Evolutionary conservation across 2,113 vertebrate genomes (phyloP).

Genomic region (Rhinolophus sinicus): DNA sequence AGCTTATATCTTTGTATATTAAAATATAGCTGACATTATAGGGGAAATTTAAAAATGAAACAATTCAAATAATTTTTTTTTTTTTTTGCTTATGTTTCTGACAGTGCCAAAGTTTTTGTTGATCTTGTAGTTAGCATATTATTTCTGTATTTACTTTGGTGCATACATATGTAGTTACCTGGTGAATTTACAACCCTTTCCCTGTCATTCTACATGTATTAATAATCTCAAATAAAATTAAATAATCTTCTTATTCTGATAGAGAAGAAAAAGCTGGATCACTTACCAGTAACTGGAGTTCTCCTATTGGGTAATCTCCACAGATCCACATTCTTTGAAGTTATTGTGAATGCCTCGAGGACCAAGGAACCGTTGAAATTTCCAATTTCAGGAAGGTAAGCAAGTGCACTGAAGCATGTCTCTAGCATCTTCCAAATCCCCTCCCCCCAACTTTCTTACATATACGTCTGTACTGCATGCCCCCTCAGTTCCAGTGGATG

Average conservation of each 20-base stretch:
- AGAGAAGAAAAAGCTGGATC: slow-evolving; percentile 83
- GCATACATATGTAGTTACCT: not conserved
- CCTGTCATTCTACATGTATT: slow-evolving; percentile 50
- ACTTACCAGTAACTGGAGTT: slow-evolving; percentile 84
- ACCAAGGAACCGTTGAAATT: slow-evolving; percentile 79
- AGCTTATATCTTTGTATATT: slow-evolving; percentile 45
- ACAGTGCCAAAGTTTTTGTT: slow-evolving; percentile 22
- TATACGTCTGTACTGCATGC: slow-evolving; percentile 79
- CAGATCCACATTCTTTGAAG: slow-evolving; percentile 83
- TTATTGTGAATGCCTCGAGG: slow-evolving; percentile 79
- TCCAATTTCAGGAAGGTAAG: slow-evolving; percentile 81
- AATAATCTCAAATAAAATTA: slow-evolving; percentile 73
- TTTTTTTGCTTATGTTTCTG: slow-evolving; percentile 45
- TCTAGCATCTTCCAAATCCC: slow-evolving; percentile 73
- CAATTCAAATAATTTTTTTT: slow-evolving; percentile 39
- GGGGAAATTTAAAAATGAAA: slow-evolving; percentile 33
- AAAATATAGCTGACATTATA: slow-evolving; percentile 18
- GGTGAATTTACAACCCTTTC: slow-evolving; percentile 41
- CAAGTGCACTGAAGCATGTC: slow-evolving; percentile 79
- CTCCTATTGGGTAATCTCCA: slow-evolving; percentile 84
- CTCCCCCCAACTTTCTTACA: slow-evolving; percentile 69
- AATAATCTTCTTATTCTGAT: slow-evolving; percentile 80
- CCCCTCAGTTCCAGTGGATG: slow-evolving; percentile 78
- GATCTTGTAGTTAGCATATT: not conserved
- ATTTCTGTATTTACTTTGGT: slow-evolving; percentile 28